Evolutionary conservation across 35 echinoderm and acorn worm species (phyloP).

Genomic region (Antedon bifida): DNA sequence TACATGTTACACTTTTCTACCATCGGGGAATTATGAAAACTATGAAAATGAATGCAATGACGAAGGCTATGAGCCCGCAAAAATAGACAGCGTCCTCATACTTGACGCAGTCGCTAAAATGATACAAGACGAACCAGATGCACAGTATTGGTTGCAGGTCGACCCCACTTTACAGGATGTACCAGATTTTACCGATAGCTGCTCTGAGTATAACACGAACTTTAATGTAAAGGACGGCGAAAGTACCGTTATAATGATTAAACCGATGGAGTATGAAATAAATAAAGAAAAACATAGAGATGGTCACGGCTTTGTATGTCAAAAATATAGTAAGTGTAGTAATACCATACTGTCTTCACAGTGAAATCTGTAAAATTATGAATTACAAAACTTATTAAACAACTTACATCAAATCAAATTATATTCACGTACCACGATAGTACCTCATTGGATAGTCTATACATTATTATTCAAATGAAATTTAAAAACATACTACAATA

Average conservation of each 20-base stretch:
- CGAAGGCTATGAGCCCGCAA: not conserved
- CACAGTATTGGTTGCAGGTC: not conserved
- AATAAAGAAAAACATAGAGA: not conserved
- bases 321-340: too few species aligned
- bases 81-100: not conserved
- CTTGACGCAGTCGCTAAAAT: not conserved
- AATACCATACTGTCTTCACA: too few species aligned
- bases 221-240: not conserved
- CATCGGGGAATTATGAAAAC: too few species aligned
- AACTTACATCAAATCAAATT: too few species aligned
- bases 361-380: too few species aligned
- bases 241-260: not conserved
- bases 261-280: not conserved
- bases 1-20: too few species aligned
- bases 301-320: too few species aligned
- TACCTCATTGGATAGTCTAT: not conserved
- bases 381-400: too few species aligned
- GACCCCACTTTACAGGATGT: not conserved
- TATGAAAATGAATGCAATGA: too few species aligned
- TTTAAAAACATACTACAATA: too few species aligned
- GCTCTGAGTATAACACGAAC: not conserved
- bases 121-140: not conserved
- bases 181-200: not conserved
- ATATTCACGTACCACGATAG: too few species aligned
- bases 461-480: not conserved